Evolutionary conservation across 2,888 invertebrate species (phyloP), one percentile per base, ranked within the genome.

Genomic region (Blastobasis lacticolella): DNA sequence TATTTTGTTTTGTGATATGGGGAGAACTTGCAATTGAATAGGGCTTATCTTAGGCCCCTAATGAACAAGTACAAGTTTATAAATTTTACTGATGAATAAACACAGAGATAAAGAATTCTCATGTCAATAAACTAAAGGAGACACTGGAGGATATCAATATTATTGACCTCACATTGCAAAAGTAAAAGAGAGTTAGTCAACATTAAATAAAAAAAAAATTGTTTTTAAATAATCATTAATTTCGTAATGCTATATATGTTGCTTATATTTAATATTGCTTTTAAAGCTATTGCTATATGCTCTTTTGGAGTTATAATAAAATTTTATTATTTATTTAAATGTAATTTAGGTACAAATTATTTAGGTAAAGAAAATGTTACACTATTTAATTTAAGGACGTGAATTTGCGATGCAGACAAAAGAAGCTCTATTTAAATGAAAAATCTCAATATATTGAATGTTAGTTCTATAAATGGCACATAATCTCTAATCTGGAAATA

Each of bases 381-480:
- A 23, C 23, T 23, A 23, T 23, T 23, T 23, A 23, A 2, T 23
- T 23, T 23, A 23, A 23, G 23, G 23, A 23, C 23, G 9, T 36
- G 4, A 45, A 45, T 45, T 51, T 51, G 51, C 48, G 51, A 51
- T 51, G 51, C 40, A 10, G 23, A 40, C 10, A 8, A 46, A 49
- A 23, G n/a, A 23, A 23, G 23, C 23, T 23, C 23, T 23, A 23
- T 23, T 23, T 2, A 23, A 23, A 23, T 23, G 23, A 23, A 23
- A 23, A 23, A 23, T 23, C 23, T 23, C 23, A 23, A 23, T 23
- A 23, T 23, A 23, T 23, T 23, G 23, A 23, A 23, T 23, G 23
- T 23, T 62, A 69, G 69, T 64, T 67, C 64, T 68, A 63, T 67
- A 72, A 81, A 86, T 87, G 86, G 86, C 86, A 87, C 86, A 64